phyloP scores from a whole-genome alignment of 2,113 vertebrate genomes.

The Callocephalon fimbriatum region DNA sequence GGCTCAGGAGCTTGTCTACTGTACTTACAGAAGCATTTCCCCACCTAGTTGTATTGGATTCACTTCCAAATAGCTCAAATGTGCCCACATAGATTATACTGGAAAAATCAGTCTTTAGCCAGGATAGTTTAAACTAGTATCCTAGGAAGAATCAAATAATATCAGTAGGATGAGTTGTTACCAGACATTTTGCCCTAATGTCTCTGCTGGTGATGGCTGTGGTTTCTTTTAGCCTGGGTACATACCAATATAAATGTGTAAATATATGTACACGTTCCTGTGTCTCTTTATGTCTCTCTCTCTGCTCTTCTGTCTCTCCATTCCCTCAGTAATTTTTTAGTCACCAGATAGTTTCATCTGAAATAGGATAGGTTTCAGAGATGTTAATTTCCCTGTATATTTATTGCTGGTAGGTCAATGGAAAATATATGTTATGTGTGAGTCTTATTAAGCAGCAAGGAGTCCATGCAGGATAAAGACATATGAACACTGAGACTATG shows the following conservation, averaged over 20 bases:
- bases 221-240: not conserved
- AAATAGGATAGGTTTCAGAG: not conserved
- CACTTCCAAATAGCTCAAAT: not conserved
- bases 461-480: not conserved
- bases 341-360: not conserved
- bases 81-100: not conserved
- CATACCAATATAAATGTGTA: not conserved
- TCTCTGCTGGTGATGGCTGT: not conserved
- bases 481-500: not conserved
- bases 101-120: not conserved
- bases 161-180: not conserved
- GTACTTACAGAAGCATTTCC: not conserved
- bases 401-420: not conserved
- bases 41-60: not conserved
- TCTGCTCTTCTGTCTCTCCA: not conserved
- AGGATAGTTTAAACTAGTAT: not conserved
- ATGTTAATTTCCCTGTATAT: not conserved
- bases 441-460: not conserved
- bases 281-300: not conserved
- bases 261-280: not conserved
- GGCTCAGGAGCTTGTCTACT: not conserved
- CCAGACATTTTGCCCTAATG: not conserved
- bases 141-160: not conserved
- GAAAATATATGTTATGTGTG: not conserved
- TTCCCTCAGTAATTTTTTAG: not conserved